These are phyloP conservation scores for Mellilla xanthometata DNA, from an alignment of 2,888 invertebrate species.

Conservation along the genomic window DNA sequence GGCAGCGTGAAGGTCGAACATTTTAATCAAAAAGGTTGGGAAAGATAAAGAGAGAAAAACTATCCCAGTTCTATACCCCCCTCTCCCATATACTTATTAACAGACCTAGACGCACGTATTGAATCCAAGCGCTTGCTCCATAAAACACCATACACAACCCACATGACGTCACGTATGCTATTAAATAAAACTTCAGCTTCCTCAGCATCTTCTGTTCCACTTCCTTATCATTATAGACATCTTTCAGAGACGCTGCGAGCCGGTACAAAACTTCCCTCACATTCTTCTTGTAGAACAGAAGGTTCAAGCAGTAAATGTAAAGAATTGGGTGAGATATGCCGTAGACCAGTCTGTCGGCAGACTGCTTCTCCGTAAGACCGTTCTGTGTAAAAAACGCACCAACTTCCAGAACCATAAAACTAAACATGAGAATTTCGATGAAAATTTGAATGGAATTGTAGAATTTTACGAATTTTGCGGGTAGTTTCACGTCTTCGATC, in stretches of 20 bases:
- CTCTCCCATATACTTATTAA: too few species aligned
- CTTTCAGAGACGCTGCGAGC: conserved; percentile 26
- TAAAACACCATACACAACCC: conserved; percentile 20
- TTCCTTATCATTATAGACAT: conserved; percentile 22
- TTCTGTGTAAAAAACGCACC: conserved; percentile 21
- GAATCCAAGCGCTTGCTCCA: conserved; percentile 21
- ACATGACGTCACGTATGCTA: conserved; percentile 16
- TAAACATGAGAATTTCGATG: conserved; percentile 18
- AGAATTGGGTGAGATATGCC: conserved; percentile 18
- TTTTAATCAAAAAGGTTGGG: too few species aligned
- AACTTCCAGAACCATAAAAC: conserved; percentile 18
- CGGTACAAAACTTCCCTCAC: conserved; percentile 25
- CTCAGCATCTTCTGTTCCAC: conserved; percentile 28
- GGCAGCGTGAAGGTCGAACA: too few species aligned
- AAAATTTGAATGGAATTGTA: conserved; percentile 15
- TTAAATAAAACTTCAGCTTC: conserved; percentile 28
- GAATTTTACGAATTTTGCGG: conserved; percentile 21
- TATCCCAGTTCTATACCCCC: too few species aligned
- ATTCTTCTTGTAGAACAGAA: conserved; percentile 22
- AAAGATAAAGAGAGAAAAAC: too few species aligned
- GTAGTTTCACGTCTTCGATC: conserved; percentile 28
- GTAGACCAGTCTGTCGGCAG: conserved; percentile 18
- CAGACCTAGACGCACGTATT: conserved; percentile 16
- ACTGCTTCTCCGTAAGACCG: conserved; percentile 18
- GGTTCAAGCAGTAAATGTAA: conserved; percentile 17